These are phyloP conservation scores for Macrobrachium nipponense DNA, from an alignment of 1,140 invertebrate genomes.

Conservation along the genomic window DNA sequence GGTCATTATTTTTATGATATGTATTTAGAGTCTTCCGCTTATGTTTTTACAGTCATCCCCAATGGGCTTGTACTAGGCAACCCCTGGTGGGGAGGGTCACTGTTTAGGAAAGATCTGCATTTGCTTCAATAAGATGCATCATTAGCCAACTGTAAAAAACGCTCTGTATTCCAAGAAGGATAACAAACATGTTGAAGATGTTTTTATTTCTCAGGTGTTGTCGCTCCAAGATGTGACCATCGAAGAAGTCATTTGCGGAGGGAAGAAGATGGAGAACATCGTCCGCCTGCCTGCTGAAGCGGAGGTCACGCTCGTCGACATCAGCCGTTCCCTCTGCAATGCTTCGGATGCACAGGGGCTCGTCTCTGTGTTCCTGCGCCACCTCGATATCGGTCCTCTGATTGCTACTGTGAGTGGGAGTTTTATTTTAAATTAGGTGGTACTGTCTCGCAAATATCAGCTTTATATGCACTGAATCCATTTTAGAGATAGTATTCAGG, in stretches of 20 bases:
- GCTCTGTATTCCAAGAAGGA: background rate
- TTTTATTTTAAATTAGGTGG: background rate
- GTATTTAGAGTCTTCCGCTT: no score
- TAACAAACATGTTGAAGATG: background rate
- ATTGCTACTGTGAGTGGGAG: slow-evolving; percentile 19
- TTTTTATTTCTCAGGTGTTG: slow-evolving; percentile 6
- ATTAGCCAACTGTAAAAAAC: background rate
- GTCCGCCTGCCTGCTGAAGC: slow-evolving; percentile 11
- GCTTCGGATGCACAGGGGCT: slow-evolving; percentile 29
- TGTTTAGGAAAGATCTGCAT: no score
- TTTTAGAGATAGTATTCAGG: background rate
- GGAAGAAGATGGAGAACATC: background rate
- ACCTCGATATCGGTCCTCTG: slow-evolving; percentile 36
- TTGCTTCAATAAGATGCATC: background rate
- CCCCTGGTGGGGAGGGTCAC: no score
- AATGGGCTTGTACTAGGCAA: no score
- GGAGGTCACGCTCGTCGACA: slow-evolving; percentile 2
- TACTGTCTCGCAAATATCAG: background rate
- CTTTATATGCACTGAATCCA: background rate
- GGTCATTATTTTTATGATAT: no score
- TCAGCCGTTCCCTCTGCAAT: slow-evolving; percentile 28
- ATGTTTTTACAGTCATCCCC: no score
- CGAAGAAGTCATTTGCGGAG: slow-evolving; percentile 39
- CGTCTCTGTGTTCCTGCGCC: slow-evolving; percentile 26
- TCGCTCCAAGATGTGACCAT: slow-evolving; percentile 41